phyloP scores from a whole-genome alignment of 2,888 invertebrate genomes.

The Dynastes hyllus region DNA sequence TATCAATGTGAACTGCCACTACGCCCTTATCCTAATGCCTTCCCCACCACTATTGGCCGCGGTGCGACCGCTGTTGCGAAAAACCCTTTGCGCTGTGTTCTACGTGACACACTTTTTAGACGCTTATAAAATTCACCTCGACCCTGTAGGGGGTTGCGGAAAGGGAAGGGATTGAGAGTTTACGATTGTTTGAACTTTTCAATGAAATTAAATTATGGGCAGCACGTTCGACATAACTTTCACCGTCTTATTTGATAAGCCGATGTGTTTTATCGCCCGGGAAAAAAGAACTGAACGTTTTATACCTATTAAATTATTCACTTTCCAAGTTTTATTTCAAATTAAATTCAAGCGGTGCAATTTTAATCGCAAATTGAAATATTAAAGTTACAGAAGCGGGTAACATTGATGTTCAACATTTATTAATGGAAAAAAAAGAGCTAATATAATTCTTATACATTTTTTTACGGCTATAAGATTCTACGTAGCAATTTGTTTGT shows the following conservation, averaged over 20 bases:
- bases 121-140: conserved; percentile 40
- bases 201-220: conserved; percentile 47
- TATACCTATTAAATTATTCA: conserved; percentile 36
- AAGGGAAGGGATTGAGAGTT: conserved; percentile 26
- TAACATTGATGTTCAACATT: no score
- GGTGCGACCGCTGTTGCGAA: background rate
- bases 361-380: no score
- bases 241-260: conserved; percentile 42
- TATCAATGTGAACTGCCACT: conserved; percentile 17
- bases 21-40: conserved; percentile 12
- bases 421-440: no score
- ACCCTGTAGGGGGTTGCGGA: background rate
- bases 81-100: conserved; percentile 5
- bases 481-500: no score
- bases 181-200: conserved; percentile 48
- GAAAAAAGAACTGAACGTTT: conserved; percentile 25
- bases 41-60: background rate
- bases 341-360: background rate
- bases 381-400: no score
- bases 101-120: conserved; percentile 43
- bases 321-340: conserved; percentile 13
- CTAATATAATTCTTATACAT: no score
- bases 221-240: conserved; percentile 46
- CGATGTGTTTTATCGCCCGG: conserved; percentile 39
- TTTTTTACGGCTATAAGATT: no score